Evolutionary conservation across 1,140 invertebrate species (phyloP), one percentile per base, ranked within the genome.

Genomic region (Drosophila fuyamai): DNA sequence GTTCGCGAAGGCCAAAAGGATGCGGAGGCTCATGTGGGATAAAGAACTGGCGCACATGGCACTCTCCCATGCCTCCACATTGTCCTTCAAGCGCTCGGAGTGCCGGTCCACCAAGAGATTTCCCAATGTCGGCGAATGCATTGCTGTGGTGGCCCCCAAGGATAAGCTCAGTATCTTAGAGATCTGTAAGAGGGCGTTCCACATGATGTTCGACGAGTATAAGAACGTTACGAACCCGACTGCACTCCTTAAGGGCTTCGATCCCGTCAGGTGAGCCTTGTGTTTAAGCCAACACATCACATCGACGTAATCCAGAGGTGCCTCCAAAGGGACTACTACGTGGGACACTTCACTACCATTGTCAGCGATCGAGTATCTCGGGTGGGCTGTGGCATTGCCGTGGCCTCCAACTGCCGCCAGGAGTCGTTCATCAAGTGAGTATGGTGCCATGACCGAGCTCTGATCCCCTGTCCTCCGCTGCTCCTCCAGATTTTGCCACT

Each of bases 1-100:
- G 1, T 79, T 73, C 41, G 32, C 51, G 8, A 9, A 35, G 16
- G 88, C 86, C 7, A 38, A 16, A 7, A 74, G 85, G 10, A 85
- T 90, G 81, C 85, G 86, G 0, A 44, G 54, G 18, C 23, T 90
- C 0, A 63, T 90, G 7, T 90, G 86, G 86, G 86, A 90, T 32
- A 41, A 16, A 7, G 86, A 90, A 18, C 46, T 90, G 32, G 82
- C 44, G 7, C 83, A 76, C 62, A 54, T 75, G 47, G 79, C 81
- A 3, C 63, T 67, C 9, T 48, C 40, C 2, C 85, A 90, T 35
- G 73, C 76, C 5, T 27, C 65, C 0, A 72, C 65, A 1, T 61
- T 83, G 6, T 79, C 76, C 8, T 72, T 76, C 14, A 76, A 23
- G 36, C 76, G 65, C 13, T 46, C 76, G 6, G 10, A 53, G 10